Percentiles rank a stretch among this genome's conserved stretches.
phyloP scores from a whole-genome alignment of 2,797 vertebrate species.

The Coracias cyanogaster region DNA sequence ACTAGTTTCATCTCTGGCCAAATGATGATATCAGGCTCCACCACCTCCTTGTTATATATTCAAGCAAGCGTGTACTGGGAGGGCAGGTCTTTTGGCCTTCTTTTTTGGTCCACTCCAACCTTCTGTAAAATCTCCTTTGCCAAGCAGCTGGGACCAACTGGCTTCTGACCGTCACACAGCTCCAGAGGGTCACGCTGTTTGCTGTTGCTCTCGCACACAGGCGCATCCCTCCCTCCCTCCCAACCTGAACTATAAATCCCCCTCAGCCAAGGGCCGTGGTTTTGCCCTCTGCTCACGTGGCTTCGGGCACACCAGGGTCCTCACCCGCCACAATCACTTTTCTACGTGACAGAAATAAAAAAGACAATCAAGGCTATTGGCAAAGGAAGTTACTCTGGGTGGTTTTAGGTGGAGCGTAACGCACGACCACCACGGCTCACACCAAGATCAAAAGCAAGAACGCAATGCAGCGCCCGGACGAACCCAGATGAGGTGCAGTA shows the following conservation, averaged over 20 bases:
- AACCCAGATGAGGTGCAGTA: neutral
- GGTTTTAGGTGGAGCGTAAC: neutral
- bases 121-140: neutral
- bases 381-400: neutral
- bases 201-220: rapidly evolving
- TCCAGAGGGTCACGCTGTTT: rapidly evolving
- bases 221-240: rapidly evolving
- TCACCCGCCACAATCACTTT: neutral
- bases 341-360: neutral
- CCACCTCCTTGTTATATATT: neutral
- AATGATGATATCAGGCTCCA: neutral
- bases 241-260: neutral
- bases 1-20: neutral
- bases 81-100: neutral
- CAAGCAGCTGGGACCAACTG: neutral
- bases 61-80: neutral
- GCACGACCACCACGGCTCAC: rapidly evolving
- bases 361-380: neutral
- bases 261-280: neutral
- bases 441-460: neutral
- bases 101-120: neutral
- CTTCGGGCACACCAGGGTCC: neutral
- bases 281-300: neutral
- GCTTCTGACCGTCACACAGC: neutral
- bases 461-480: rapidly evolving